Percentiles rank a stretch among this genome's conserved stretches.
Conservation (phyloP, 1,140 invertebrate genomes). For the Trichogramma pretiosum region DNA sequence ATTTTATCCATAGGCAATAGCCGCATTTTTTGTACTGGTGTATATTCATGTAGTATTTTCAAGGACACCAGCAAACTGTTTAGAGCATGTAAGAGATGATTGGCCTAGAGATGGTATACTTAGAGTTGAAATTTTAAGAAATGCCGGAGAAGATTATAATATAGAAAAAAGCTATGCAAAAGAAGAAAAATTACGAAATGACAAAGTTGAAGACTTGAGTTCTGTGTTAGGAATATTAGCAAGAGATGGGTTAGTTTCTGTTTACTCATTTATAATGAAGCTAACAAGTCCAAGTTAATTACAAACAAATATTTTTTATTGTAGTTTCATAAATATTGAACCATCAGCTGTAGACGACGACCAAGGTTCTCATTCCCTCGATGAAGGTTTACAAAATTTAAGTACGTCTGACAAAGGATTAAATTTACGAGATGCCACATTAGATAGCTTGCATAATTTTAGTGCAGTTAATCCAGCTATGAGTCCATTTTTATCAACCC, state of each 20-base stretch:
- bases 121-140: slow-evolving; percentile 83
- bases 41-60: slow-evolving; percentile 95
- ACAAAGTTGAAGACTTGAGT: slow-evolving; percentile 56
- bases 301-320: too few relatives aligned
- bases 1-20: slow-evolving; percentile 77
- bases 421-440: slow-evolving; percentile 22
- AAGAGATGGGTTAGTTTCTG: slow-evolving; percentile 53
- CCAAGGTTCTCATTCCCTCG: slow-evolving; percentile 32
- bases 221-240: slow-evolving; percentile 57
- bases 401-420: slow-evolving; percentile 27
- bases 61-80: slow-evolving; percentile 83
- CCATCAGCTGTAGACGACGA: slow-evolving; percentile 52
- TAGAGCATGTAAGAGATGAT: slow-evolving; percentile 77
- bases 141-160: slow-evolving; percentile 59
- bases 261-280: too few relatives aligned
- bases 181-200: slow-evolving; percentile 61
- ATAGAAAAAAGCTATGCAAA: slow-evolving; percentile 75
- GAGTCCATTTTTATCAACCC: slow-evolving; percentile 32
- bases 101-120: slow-evolving; percentile 96
- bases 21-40: slow-evolving; percentile 81
- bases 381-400: slow-evolving; percentile 35
- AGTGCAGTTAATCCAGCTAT: slow-evolving; percentile 32
- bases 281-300: too few relatives aligned
- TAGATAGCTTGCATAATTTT: slow-evolving; percentile 29
- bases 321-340: slow-evolving; percentile 61